Evolutionary conservation across 2,888 invertebrate genomes (phyloP).

Genomic region (Pilophorus perplexus): DNA sequence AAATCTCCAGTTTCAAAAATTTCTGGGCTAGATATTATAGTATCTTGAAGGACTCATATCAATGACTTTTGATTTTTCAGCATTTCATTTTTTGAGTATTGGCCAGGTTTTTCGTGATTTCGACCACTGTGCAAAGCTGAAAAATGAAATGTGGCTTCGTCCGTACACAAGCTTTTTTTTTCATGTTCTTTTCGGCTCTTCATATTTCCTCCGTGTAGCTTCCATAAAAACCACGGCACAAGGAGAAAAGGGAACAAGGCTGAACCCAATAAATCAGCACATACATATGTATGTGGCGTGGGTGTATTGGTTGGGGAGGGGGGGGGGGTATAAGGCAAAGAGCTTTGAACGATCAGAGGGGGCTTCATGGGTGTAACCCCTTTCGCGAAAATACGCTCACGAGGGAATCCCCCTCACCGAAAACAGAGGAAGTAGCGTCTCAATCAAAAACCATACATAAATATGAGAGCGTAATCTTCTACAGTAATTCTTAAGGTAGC

Average conservation of each 20-base stretch:
- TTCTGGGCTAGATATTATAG: no score
- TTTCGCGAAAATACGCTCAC: not conserved
- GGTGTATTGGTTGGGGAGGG: no score
- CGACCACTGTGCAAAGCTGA: no score
- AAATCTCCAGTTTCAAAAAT: no score
- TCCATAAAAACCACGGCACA: slow-evolving; percentile 21
- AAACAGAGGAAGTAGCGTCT: slow-evolving; percentile 2
- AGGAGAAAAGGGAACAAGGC: slow-evolving; percentile 16
- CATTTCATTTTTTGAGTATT: no score
- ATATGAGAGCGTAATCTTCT: slow-evolving; percentile 37
- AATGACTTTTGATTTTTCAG: no score
- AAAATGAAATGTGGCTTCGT: no score
- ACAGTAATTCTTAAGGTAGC: slow-evolving; percentile 39
- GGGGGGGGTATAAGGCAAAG: not conserved
- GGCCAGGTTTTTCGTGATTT: no score
- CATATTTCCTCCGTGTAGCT: slow-evolving; percentile 16
- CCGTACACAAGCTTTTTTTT: not conserved
- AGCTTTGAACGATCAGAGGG: slow-evolving; percentile 29
- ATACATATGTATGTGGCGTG: slow-evolving; percentile 37
- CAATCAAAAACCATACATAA: slow-evolving; percentile 41
- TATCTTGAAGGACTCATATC: no score
- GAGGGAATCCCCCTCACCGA: not conserved
- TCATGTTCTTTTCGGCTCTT: not conserved
- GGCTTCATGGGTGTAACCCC: slow-evolving; percentile 15
- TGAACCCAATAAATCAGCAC: slow-evolving; percentile 27